These are phyloP conservation scores for Thymelicus lineola DNA, from an alignment of 2,888 invertebrate species.

Conservation along the genomic window DNA sequence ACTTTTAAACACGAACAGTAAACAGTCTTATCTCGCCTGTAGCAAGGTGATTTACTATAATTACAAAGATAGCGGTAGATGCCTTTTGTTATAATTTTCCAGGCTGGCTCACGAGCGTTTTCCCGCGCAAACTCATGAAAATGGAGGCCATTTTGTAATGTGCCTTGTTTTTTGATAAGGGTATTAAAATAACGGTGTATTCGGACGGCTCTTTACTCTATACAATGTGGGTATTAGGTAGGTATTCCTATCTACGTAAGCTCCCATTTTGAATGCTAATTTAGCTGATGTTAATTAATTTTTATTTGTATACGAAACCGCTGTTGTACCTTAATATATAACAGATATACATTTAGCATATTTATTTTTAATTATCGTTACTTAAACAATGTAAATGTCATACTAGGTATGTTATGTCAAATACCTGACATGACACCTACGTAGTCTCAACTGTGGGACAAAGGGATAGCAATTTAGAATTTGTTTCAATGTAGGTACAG, in stretches of 20 bases:
- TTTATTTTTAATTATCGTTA: no score
- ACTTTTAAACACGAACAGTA: constrained; percentile 65
- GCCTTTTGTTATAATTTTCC: constrained; percentile 85
- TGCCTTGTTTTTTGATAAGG: constrained; percentile 85
- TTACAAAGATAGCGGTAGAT: constrained; percentile 86
- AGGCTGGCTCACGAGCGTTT: constrained; percentile 80
- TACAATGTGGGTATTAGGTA: constrained; percentile 63
- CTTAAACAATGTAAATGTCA: no score
- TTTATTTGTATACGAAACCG: constrained; percentile 48
- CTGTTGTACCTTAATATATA: not conserved
- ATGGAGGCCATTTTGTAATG: constrained; percentile 83
- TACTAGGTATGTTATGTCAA: no score
- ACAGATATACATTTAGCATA: no score
- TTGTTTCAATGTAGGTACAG: not conserved
- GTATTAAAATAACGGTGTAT: constrained; percentile 81
- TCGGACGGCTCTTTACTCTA: constrained; percentile 73
- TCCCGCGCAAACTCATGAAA: constrained; percentile 83
- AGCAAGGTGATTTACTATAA: constrained; percentile 85
- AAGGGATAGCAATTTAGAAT: not conserved
- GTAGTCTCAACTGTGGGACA: no score
- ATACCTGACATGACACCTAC: no score
- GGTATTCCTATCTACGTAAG: constrained; percentile 72
- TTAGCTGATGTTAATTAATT: constrained; percentile 75
- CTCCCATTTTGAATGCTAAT: constrained; percentile 79
- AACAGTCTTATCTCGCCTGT: constrained; percentile 81